phyloP scores from a whole-genome alignment of 2,797 vertebrate species.

The Calcarius lapponicus region DNA sequence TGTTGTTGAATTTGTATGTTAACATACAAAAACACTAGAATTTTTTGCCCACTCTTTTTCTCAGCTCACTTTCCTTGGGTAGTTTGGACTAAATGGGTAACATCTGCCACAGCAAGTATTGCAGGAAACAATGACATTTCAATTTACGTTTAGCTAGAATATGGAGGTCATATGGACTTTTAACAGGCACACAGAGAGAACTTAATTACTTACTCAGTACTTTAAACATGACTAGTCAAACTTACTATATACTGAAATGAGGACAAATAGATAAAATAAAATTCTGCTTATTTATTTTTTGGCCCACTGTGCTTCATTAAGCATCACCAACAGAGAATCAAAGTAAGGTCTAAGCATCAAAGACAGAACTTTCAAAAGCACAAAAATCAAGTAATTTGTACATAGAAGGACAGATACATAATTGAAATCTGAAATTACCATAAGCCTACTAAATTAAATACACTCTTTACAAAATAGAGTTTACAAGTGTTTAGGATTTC shows the following conservation, averaged over 20 bases:
- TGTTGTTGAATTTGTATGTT: background rate
- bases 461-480: background rate
- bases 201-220: background rate
- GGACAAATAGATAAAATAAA: background rate
- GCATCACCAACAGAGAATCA: background rate
- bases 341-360: background rate
- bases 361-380: background rate
- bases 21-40: background rate
- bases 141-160: background rate
- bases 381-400: background rate
- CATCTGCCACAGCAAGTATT: background rate
- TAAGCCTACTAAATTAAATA: background rate
- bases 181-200: background rate
- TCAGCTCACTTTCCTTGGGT: background rate
- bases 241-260: background rate
- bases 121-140: background rate
- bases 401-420: background rate
- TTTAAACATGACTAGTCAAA: background rate
- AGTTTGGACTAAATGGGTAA: background rate
- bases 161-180: background rate
- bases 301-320: background rate
- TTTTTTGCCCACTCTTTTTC: background rate
- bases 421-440: background rate
- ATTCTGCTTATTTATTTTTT: background rate
- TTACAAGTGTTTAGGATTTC: background rate